Evolutionary conservation across 1,140 invertebrate genomes (phyloP).

Genomic region (Drosophila rufa): DNA sequence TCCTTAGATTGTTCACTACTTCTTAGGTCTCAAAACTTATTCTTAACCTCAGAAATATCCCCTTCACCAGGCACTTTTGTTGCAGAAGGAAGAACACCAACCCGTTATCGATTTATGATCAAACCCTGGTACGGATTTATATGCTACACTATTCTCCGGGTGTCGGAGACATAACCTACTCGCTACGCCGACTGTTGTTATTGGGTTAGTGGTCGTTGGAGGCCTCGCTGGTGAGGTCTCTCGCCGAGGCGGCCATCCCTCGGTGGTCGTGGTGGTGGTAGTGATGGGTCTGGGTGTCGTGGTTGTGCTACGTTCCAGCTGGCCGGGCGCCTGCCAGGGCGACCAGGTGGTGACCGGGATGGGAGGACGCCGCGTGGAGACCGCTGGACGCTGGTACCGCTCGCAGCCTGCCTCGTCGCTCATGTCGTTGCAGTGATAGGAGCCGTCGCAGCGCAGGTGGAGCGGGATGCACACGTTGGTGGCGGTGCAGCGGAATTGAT

Average conservation of each 20-base stretch:
- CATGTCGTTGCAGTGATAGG: conserved; percentile 90
- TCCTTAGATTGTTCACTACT: too few species aligned
- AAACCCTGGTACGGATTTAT: conserved; percentile 11
- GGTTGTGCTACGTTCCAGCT: not conserved
- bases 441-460: conserved; percentile 90
- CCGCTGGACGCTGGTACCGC: conserved; percentile 32
- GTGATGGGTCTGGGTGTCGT: conserved; percentile 10
- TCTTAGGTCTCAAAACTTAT: too few species aligned
- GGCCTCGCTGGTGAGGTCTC: conserved; percentile 7
- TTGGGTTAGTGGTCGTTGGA: conserved; percentile 64
- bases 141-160: conserved; percentile 12
- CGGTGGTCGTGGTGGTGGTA: conserved; percentile 13
- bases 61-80: not conserved
- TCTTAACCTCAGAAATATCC: too few species aligned
- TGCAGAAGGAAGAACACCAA: not conserved
- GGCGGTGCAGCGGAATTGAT: conserved; percentile 85
- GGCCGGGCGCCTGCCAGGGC: conserved; percentile 8
- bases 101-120: not conserved
- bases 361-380: conserved; percentile 18
- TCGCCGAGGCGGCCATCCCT: conserved; percentile 8
- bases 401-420: conserved; percentile 90
- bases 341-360: conserved; percentile 10
- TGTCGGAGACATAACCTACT: conserved; percentile 56
- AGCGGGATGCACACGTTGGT: conserved; percentile 89
- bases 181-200: conserved; percentile 45